Conservation (phyloP, 2,797 vertebrate genomes). For the Rhinogobio ventralis region DNA sequence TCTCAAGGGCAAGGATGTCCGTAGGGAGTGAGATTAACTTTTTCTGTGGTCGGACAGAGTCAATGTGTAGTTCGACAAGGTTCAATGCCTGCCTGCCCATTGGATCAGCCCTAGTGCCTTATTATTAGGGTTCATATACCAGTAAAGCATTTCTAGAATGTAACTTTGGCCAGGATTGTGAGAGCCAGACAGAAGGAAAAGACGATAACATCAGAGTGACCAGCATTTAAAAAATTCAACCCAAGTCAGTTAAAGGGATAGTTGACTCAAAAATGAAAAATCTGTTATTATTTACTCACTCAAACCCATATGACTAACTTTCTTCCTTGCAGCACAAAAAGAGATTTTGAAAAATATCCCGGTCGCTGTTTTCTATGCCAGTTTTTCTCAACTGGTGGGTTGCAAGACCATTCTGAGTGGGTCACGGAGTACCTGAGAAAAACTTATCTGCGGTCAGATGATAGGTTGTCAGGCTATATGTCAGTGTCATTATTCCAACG, state of each 20-base stretch:
- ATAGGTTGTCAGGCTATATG: too few relatives aligned
- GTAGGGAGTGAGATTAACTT: slow-evolving; percentile 1
- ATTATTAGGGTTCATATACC: slow-evolving; percentile 78
- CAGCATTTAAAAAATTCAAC: slow-evolving; percentile 27
- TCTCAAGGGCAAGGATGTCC: slow-evolving; percentile 32
- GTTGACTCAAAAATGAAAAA: not conserved
- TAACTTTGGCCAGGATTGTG: slow-evolving; percentile 83
- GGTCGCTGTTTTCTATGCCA: not conserved
- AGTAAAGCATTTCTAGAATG: slow-evolving; percentile 81
- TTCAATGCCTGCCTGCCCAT: slow-evolving; percentile 68
- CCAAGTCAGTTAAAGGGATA: not conserved
- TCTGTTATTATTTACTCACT: not conserved
- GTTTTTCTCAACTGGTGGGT: too few relatives aligned
- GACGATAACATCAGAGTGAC: slow-evolving; percentile 35
- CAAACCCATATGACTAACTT: not conserved
- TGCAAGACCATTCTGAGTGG: too few relatives aligned
- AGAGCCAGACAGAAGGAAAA: slow-evolving; percentile 78
- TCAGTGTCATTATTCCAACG: too few relatives aligned
- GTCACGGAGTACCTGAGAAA: too few relatives aligned
- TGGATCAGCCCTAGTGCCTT: slow-evolving; percentile 75
- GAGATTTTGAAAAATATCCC: not conserved
- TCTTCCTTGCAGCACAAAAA: not conserved
- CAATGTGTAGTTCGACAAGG: slow-evolving; percentile 74
- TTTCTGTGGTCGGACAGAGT: slow-evolving; percentile 73
- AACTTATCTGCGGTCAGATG: too few relatives aligned